phyloP scores from a whole-genome alignment of 1,140 invertebrate species.

The Drosophila ananassae region DNA sequence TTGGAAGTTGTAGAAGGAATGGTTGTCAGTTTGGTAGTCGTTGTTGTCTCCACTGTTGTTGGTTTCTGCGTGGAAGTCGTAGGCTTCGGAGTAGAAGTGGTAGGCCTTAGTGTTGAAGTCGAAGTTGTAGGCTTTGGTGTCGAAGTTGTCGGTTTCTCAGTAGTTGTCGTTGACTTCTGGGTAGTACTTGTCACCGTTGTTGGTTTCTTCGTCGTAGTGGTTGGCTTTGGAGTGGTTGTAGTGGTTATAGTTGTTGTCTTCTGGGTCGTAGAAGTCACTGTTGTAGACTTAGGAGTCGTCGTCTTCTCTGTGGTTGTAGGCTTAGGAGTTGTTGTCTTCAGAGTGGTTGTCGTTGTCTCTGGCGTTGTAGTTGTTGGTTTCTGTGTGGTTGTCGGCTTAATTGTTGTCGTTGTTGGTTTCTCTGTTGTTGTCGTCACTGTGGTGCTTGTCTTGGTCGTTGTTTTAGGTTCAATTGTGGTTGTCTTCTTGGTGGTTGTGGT shows the following conservation, averaged over 20 bases:
- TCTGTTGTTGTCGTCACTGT: conserved; percentile 5
- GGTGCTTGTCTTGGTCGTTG: background rate
- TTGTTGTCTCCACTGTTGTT: background rate
- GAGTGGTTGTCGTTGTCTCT: background rate
- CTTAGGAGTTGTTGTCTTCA: background rate
- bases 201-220: background rate
- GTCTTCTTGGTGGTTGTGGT: background rate
- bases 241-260: background rate
- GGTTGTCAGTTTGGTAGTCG: background rate
- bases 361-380: background rate
- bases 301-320: background rate
- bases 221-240: conserved; percentile 9
- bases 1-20: conserved; percentile 8
- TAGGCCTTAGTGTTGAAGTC: background rate
- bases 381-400: background rate
- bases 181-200: background rate
- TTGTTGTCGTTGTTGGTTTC: conserved; percentile 3
- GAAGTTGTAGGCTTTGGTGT: background rate
- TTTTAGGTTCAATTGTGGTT: background rate
- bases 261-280: background rate
- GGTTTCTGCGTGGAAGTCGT: background rate
- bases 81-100: background rate
- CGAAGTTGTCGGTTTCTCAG: background rate
- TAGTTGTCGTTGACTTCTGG: background rate
- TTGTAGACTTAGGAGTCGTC: background rate